These are phyloP conservation scores for Agonopterix alstromeriana DNA, from an alignment of 2,888 invertebrate species.

Conservation along the genomic window DNA sequence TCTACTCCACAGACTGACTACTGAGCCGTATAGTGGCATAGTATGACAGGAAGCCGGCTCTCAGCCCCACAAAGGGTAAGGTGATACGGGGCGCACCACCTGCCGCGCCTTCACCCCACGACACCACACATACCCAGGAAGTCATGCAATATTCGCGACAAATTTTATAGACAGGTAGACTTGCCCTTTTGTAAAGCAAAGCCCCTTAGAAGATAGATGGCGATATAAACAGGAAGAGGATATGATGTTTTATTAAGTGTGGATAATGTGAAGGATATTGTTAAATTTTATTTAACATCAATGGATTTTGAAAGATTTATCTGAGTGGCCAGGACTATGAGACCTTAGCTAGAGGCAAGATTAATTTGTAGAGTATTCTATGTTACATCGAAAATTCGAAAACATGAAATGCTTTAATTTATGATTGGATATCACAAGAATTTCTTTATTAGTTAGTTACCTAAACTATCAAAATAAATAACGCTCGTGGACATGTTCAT, in stretches of 20 bases:
- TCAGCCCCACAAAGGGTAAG: slow-evolving; percentile 20
- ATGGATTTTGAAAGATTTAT: no score
- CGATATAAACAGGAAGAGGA: slow-evolving; percentile 8
- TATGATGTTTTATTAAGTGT: slow-evolving; percentile 7
- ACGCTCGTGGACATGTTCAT: no score
- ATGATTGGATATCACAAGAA: no score
- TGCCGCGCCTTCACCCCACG: slow-evolving; percentile 19
- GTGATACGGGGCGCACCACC: slow-evolving; percentile 29
- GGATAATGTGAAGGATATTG: no score
- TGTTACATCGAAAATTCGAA: no score
- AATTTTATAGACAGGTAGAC: slow-evolving; percentile 11
- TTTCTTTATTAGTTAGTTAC: no score
- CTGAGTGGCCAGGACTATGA: no score
- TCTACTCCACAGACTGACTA: slow-evolving; percentile 17
- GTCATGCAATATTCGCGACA: slow-evolving; percentile 12
- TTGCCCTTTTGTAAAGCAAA: not conserved
- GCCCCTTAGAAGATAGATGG: not conserved
- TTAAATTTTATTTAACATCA: no score
- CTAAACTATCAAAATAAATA: no score
- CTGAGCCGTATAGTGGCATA: slow-evolving; percentile 1
- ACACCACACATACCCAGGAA: not conserved
- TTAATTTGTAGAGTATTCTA: no score
- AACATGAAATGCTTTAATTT: no score
- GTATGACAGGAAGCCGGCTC: slow-evolving; percentile 9
- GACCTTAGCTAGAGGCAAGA: no score